Conservation (phyloP, 2,113 vertebrate species). For the Psilopsiagon aymara region DNA sequence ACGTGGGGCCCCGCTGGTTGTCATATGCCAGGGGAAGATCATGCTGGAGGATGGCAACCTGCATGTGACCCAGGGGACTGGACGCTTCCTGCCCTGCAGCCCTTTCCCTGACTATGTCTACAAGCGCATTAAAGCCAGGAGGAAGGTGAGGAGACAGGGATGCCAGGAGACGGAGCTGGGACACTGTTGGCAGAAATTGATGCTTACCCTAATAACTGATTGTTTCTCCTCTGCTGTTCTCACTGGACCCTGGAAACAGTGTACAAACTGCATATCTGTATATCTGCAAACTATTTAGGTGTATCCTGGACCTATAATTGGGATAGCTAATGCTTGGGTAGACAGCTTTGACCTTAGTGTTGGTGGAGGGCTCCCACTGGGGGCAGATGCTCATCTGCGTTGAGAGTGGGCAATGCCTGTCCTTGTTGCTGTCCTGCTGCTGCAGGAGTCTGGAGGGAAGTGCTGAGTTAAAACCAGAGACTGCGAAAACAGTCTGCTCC, state of each 20-base stretch:
- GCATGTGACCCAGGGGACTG: conserved; percentile 86
- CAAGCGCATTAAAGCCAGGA: conserved; percentile 96
- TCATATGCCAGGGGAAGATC: conserved; percentile 96
- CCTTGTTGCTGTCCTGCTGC: not conserved
- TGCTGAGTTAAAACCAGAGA: not conserved
- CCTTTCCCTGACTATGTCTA: conserved; percentile 94
- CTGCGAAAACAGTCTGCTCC: not conserved
- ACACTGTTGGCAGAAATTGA: not conserved
- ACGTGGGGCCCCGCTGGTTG: conserved; percentile 87
- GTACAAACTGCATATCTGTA: not conserved
- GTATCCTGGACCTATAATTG: not conserved
- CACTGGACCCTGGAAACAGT: not conserved
- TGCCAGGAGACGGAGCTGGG: not conserved
- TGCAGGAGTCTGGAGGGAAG: not conserved
- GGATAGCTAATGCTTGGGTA: not conserved
- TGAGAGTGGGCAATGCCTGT: not conserved
- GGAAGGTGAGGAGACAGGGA: conserved; percentile 81
- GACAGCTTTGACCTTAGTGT: not conserved
- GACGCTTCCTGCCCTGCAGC: conserved; percentile 91
- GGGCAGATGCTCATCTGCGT: not conserved
- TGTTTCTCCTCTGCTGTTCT: not conserved
- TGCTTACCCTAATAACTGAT: not conserved
- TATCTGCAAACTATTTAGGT: not conserved
- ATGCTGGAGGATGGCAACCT: conserved; percentile 93
- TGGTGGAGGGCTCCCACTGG: not conserved